phyloP scores from a whole-genome alignment of 64 coral and sea anemone genomes.

The Montipora efflorescens region DNA sequence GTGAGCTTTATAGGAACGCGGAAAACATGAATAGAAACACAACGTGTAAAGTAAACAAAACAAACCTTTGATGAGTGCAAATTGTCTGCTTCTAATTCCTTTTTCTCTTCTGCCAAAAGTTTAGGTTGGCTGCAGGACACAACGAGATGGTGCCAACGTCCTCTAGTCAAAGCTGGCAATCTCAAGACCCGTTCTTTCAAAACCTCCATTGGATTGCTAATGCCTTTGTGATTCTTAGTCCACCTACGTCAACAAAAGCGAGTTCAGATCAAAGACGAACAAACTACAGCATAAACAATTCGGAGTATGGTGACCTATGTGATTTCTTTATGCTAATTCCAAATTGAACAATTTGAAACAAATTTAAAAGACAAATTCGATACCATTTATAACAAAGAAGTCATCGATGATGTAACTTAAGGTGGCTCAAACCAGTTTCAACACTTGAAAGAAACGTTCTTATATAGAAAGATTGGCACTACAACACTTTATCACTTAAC shows the following conservation, averaged over 20 bases:
- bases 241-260: conserved; percentile 10
- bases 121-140: conserved; percentile 56
- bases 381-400: too few relatives aligned
- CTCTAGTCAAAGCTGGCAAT: conserved; percentile 26
- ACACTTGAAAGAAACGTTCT: too few relatives aligned
- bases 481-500: too few relatives aligned
- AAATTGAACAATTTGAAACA: too few relatives aligned
- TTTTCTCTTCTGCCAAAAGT: neutral
- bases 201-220: conserved; percentile 22
- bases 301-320: too few relatives aligned
- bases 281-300: neutral
- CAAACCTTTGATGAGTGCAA: conserved; percentile 10
- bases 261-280: neutral
- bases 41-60: too few relatives aligned
- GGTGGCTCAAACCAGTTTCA: too few relatives aligned
- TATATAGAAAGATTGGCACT: too few relatives aligned
- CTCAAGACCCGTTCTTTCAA: conserved; percentile 50
- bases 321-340: too few relatives aligned
- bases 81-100: neutral
- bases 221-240: conserved; percentile 63
- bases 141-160: conserved; percentile 67
- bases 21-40: neutral
- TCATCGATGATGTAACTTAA: too few relatives aligned
- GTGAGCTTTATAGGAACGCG: too few relatives aligned
- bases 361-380: too few relatives aligned